Percentiles rank a stretch among this genome's conserved stretches.
Evolutionary conservation across 1,140 invertebrate species (phyloP).

Genomic region (Bradysia coprophila): DNA sequence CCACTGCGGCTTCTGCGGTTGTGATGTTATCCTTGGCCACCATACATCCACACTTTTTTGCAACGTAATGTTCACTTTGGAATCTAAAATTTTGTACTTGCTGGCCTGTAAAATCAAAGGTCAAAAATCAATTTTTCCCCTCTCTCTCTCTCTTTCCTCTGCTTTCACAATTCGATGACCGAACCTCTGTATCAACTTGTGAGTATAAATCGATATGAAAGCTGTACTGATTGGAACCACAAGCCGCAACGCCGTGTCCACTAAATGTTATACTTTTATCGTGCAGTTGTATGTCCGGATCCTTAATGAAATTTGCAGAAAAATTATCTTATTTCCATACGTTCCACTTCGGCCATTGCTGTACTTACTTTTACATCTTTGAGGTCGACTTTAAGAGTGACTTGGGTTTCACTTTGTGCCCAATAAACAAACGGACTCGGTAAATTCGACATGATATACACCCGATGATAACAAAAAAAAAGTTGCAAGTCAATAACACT

Average conservation of each 20-base stretch:
- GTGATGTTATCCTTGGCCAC: slow-evolving; percentile 65
- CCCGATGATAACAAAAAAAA: too few relatives aligned
- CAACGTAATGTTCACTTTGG: slow-evolving; percentile 57
- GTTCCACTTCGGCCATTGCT: not conserved
- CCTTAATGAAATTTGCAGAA: slow-evolving; percentile 18
- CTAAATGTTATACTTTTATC: slow-evolving; percentile 37
- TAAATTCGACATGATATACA: too few relatives aligned
- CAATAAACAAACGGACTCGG: slow-evolving; percentile 79
- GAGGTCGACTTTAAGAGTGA: slow-evolving; percentile 60
- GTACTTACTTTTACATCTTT: slow-evolving; percentile 53
- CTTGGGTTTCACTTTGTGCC: slow-evolving; percentile 62
- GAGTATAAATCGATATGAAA: slow-evolving; percentile 55
- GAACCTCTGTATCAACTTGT: slow-evolving; percentile 44
- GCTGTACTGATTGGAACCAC: slow-evolving; percentile 45
- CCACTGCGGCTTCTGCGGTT: slow-evolving; percentile 71
- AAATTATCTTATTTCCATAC: not conserved
- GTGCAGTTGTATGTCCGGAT: slow-evolving; percentile 35
- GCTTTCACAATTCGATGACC: too few relatives aligned
- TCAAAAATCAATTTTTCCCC: too few relatives aligned
- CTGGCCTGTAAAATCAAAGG: slow-evolving; percentile 26
- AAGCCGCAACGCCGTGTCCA: slow-evolving; percentile 46
- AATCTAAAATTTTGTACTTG: slow-evolving; percentile 42
- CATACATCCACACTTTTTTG: slow-evolving; percentile 45
- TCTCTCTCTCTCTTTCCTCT: too few relatives aligned
- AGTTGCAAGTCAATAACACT: too few relatives aligned